phyloP scores from a whole-genome alignment of 2,888 invertebrate species.

The Macrosiphum euphorbiae region DNA sequence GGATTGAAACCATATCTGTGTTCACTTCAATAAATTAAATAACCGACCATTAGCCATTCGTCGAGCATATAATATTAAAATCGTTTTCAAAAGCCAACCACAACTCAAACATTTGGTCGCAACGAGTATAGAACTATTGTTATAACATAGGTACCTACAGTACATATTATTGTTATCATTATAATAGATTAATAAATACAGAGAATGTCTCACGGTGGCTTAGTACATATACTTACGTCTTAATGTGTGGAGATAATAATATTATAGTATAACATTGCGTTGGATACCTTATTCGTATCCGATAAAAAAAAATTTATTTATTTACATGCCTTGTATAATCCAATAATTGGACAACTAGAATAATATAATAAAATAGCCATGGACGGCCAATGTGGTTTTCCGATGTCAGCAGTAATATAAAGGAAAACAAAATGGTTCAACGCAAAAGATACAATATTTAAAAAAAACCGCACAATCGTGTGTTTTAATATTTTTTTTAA shows the following conservation, averaged over 20 bases:
- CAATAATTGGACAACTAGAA: background rate
- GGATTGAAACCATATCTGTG: background rate
- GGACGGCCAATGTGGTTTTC: background rate
- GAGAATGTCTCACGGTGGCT: background rate
- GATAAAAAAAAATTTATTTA: background rate
- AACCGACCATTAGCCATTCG: background rate
- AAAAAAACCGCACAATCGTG: background rate
- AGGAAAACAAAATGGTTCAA: background rate
- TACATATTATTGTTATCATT: background rate
- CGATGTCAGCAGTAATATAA: background rate
- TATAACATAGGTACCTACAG: background rate
- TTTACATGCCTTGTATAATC: background rate
- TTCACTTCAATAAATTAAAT: conserved; percentile 2
- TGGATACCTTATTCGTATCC: background rate
- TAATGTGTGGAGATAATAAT: background rate
- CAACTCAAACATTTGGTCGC: background rate
- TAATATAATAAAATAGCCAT: background rate
- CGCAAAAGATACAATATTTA: background rate
- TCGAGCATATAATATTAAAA: background rate
- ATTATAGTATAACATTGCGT: background rate
- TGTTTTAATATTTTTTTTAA: background rate
- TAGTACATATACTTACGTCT: background rate
- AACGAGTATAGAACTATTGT: background rate
- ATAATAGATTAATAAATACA: background rate
- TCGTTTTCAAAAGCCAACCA: background rate